Evolutionary conservation across 2,888 invertebrate species (phyloP).

Genomic region (Operophtera brumata): DNA sequence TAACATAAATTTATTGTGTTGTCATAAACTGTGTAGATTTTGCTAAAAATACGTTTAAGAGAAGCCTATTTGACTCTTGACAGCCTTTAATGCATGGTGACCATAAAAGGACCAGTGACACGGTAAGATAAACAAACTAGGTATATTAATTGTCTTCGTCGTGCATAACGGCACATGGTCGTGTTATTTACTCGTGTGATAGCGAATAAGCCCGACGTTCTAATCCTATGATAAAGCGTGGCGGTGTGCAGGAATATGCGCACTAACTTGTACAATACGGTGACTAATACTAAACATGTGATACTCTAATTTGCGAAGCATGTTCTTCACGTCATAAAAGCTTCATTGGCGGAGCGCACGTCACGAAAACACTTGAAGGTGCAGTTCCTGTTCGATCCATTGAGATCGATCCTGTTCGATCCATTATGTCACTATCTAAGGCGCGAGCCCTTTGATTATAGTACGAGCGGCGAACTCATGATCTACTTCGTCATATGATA

Average conservation of each 20-base stretch:
- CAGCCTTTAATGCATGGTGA: neutral
- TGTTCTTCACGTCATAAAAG: neutral
- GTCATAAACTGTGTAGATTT: too few species aligned
- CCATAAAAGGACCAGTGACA: neutral
- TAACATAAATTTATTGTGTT: too few species aligned
- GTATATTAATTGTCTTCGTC: neutral
- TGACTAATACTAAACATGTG: slow-evolving; percentile 10
- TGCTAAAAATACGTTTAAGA: too few species aligned
- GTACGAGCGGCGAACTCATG: too few species aligned
- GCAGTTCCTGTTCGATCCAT: too few species aligned
- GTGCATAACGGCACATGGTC: slow-evolving; percentile 4
- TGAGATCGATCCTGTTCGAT: too few species aligned
- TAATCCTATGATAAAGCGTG: neutral
- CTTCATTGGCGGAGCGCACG: neutral
- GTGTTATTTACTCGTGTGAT: slow-evolving; percentile 5
- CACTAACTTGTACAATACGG: neutral
- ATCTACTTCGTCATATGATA: too few species aligned
- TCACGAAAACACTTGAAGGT: too few species aligned
- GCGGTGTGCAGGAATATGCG: neutral
- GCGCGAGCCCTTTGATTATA: too few species aligned
- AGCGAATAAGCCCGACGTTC: neutral
- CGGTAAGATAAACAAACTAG: neutral
- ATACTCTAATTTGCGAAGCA: slow-evolving; percentile 15
- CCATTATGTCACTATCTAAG: too few species aligned
- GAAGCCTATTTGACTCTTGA: too few species aligned